Base-by-base conservation (phyloP, 2,888 invertebrate genomes). In the Hypomecis atomaria region DNA sequence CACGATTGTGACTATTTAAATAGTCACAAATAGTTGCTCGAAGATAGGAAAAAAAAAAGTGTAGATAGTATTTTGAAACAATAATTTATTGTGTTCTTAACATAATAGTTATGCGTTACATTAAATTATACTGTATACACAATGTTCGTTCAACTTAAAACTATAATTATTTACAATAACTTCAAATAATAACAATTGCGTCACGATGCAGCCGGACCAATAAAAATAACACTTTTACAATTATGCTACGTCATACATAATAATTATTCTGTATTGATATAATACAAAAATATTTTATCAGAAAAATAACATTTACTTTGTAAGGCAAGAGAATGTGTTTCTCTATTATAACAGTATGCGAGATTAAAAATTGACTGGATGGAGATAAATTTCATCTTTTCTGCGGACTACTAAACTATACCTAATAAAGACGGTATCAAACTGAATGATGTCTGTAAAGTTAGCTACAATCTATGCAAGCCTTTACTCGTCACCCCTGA, bases 1-100 rank as follows among this genome's bases (percentile, higher is more conserved):
- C n/a, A n/a, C n/a, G n/a, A n/a, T n/a, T n/a, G n/a, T n/a, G n/a
- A n/a, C n/a, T n/a, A n/a, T n/a, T n/a, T n/a, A n/a, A n/a, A n/a
- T n/a, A n/a, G n/a, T n/a, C n/a, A n/a, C n/a, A n/a, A n/a, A n/a
- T n/a, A n/a, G n/a, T n/a, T n/a, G n/a, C n/a, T n/a, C n/a, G n/a
- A n/a, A n/a, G n/a, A n/a, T n/a, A n/a, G n/a, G 8, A n/a, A 43
- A 55, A 40, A 10, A 10, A 80, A 77, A 74, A 63, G 47, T 33
- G 49, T 57, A 66, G 11, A 0, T 8, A 54, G 58, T 78, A 86
- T 87, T 83, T 90, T 82, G 84, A 90, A 91, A 91, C 90, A 91
- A 91, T 91, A 91, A 90, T 91, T 91, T 92, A 92, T 92, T 90
- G 88, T 88, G 84, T 88, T 78, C 85, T 88, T 89, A 87, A 70